Base-by-base conservation (phyloP, 2,888 invertebrate species). In the Orthosia incerta region DNA sequence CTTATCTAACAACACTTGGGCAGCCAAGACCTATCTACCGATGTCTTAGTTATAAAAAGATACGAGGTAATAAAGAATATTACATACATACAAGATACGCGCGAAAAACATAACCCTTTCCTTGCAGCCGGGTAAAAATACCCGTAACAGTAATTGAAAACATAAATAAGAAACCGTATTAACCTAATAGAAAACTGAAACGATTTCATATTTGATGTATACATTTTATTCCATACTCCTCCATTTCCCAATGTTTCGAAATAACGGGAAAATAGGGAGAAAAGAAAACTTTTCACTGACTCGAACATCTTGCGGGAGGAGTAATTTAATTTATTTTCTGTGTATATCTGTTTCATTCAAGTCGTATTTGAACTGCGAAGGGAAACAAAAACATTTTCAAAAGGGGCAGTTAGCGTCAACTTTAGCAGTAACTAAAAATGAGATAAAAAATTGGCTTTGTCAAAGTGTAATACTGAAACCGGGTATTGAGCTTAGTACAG, bases 311-410 rank as follows among this genome's bases (percentile, higher is more conserved):
- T 82, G 75, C 71, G 73, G 82, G 75, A 71, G 82, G 75, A 71
- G 76, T 83, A 82, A 89, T 86, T 89, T 86, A 84, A 87, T 88
- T 88, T 87, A 80, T 87, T 82, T 84, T 79, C 68, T 78, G 66
- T 85, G 81, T 84, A 77, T 83, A 77, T 84, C 73, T 67, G 79
- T 82, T 83, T 81, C 75, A 80, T 86, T 74, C 75, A 80, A 86
- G 86, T 86, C 72, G 70, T 62, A 79, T 82, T 81, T 81, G 74
- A 77, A 79, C 71, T 75, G 74, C 67, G 66, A 80, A 80, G 73
- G 76, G 51, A 84, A 77, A 79, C 60, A 79, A 79, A 74, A 78
- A 72, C 26, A 45, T 71, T 79, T 63, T 66, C 15, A 39, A 55
- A 67, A 79, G 70, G 31, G 48, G 15, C 71, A 68, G 45, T 63